Percentiles rank a stretch among this genome's conserved stretches.
These are phyloP conservation scores for Agrypnia vestita DNA, from an alignment of 1,140 invertebrate species.

Conservation along the genomic window DNA sequence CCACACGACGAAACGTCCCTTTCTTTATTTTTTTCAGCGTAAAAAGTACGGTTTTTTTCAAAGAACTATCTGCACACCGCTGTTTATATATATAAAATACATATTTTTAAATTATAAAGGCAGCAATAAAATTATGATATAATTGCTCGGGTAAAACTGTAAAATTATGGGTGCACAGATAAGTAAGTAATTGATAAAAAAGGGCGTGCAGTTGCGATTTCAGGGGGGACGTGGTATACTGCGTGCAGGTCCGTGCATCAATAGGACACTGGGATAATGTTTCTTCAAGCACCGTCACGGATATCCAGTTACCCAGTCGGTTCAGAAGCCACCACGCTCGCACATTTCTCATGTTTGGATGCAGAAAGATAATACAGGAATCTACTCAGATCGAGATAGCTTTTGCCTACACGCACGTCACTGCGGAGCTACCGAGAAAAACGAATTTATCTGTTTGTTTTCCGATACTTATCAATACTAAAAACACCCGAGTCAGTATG, in stretches of 20 bases:
- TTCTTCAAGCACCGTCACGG: slow-evolving; percentile 23
- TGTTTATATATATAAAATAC: too few species aligned
- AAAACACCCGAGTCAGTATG: slow-evolving; percentile 9
- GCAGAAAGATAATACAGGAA: slow-evolving; percentile 34
- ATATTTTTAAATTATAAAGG: too few species aligned
- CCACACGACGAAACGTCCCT: too few species aligned
- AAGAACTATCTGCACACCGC: too few species aligned
- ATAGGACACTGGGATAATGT: slow-evolving; percentile 18
- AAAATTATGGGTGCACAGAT: too few species aligned
- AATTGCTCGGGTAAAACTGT: too few species aligned
- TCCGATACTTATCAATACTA: slow-evolving; percentile 13
- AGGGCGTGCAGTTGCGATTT: neutral
- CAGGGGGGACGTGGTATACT: neutral
- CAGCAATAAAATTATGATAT: too few species aligned
- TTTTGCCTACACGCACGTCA: slow-evolving; percentile 27
- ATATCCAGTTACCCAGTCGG: slow-evolving; percentile 27
- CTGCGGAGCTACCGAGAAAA: neutral
- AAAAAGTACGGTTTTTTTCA: too few species aligned
- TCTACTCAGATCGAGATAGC: slow-evolving; percentile 31
- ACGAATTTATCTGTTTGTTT: neutral
- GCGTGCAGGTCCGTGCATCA: slow-evolving; percentile 15
- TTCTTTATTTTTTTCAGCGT: too few species aligned
- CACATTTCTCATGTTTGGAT: slow-evolving; percentile 37
- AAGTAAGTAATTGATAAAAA: too few species aligned
- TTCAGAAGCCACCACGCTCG: slow-evolving; percentile 15